Evolutionary conservation across 2,113 vertebrate genomes (phyloP).

Genomic region (Crotalus helleri): DNA sequence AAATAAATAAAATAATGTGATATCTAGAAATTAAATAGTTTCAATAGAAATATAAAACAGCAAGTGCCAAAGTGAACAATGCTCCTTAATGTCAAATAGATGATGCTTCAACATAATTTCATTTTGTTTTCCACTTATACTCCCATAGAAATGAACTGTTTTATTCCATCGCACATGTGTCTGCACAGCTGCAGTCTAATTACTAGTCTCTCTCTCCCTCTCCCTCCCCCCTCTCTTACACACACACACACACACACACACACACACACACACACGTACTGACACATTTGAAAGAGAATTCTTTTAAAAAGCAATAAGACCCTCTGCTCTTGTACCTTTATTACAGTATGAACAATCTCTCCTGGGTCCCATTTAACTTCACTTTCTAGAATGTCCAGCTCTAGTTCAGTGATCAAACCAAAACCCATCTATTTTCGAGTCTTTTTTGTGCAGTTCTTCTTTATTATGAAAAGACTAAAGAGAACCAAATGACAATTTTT

Average conservation of each 20-base stretch:
- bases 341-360: neutral
- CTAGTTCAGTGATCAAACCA: neutral
- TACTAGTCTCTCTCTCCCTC: neutral
- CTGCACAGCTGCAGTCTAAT: neutral
- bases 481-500: neutral
- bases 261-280: neutral
- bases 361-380: neutral
- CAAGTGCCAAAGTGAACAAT: neutral
- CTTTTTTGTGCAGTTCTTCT: neutral
- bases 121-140: conserved; percentile 16
- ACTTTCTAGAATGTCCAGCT: neutral
- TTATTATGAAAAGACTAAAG: neutral
- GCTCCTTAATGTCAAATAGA: neutral
- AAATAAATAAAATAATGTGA: conserved; percentile 1
- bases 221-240: neutral
- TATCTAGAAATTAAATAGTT: conserved; percentile 23
- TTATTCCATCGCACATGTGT: neutral
- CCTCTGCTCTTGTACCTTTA: neutral
- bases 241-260: neutral
- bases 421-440: neutral
- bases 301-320: neutral
- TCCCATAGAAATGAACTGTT: conserved; percentile 5
- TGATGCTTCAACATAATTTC: neutral
- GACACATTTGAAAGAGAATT: neutral
- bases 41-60: conserved; percentile 24